Evolutionary conservation across 1,140 invertebrate genomes (phyloP).

Genomic region (Pogonomyrmex californicus): DNA sequence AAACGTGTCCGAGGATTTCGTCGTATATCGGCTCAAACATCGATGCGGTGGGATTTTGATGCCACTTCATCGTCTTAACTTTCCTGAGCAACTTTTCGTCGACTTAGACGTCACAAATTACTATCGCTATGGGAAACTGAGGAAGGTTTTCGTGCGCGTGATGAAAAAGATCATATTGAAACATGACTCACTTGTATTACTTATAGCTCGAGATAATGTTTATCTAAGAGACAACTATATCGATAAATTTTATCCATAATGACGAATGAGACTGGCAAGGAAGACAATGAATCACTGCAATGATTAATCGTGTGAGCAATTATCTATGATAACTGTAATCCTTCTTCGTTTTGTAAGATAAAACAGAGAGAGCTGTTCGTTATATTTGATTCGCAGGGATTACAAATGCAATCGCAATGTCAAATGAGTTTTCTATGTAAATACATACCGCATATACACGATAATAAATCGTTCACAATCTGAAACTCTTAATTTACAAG

Average conservation of each 20-base stretch:
- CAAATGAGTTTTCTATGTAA: conserved; percentile 24
- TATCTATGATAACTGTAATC: not conserved
- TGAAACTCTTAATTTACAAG: conserved; percentile 12
- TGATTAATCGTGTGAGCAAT: not conserved
- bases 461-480: not conserved
- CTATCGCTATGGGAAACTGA: not conserved
- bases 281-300: conserved; percentile 7
- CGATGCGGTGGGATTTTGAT: conserved; percentile 32
- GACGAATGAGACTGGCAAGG: not conserved
- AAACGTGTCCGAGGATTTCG: conserved; percentile 63
- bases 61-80: conserved; percentile 31
- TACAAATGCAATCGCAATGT: not conserved
- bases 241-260: not conserved
- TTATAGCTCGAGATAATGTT: not conserved
- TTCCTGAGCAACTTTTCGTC: conserved; percentile 10
- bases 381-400: not conserved
- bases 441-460: not conserved
- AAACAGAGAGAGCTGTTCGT: not conserved
- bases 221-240: not conserved
- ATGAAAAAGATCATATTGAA: not conserved
- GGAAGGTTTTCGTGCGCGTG: not conserved
- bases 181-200: conserved; percentile 11
- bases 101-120: conserved; percentile 40
- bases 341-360: not conserved
- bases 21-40: conserved; percentile 45